A percentile compares a stretch with the other conserved stretches of the same genome.
Evolutionary conservation across 2,888 invertebrate genomes (phyloP).

Genomic region (Orthosia gothica): DNA sequence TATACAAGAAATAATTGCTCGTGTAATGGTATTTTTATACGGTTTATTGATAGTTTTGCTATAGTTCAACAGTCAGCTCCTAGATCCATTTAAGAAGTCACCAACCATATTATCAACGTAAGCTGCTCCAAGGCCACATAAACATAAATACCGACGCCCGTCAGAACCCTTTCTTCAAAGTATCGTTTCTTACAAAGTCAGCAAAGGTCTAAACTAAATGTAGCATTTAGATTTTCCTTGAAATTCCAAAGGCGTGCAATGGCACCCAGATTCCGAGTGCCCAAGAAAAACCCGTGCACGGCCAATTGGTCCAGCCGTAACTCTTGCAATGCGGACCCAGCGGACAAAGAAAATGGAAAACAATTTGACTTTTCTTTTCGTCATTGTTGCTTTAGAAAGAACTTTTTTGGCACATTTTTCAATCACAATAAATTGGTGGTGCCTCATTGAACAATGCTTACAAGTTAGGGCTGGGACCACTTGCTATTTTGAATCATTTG

Average conservation of each 20-base stretch:
- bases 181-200: constrained; percentile 19
- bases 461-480: constrained; percentile 8
- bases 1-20: too few species aligned
- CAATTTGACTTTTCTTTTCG: constrained; percentile 57
- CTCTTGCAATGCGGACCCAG: constrained; percentile 25
- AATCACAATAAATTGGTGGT: constrained; percentile 52
- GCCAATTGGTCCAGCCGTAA: constrained; percentile 58
- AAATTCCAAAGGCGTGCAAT: constrained; percentile 48
- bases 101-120: too few species aligned
- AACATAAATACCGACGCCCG: neutral
- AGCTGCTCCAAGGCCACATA: neutral
- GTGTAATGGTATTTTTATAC: too few species aligned
- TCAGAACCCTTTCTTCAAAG: constrained; percentile 22
- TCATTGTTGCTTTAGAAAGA: constrained; percentile 38
- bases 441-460: constrained; percentile 39
- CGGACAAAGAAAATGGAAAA: constrained; percentile 57
- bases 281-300: constrained; percentile 53
- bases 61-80: too few species aligned
- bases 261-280: constrained; percentile 42
- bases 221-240: constrained; percentile 30
- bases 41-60: too few species aligned
- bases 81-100: too few species aligned
- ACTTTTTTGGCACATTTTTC: constrained; percentile 55
- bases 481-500: constrained; percentile 22
- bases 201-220: constrained; percentile 31